Evolutionary conservation across 1,140 invertebrate genomes (phyloP), one percentile per base, ranked within the genome.

Genomic region (Lordiphosa stackelbergi): DNA sequence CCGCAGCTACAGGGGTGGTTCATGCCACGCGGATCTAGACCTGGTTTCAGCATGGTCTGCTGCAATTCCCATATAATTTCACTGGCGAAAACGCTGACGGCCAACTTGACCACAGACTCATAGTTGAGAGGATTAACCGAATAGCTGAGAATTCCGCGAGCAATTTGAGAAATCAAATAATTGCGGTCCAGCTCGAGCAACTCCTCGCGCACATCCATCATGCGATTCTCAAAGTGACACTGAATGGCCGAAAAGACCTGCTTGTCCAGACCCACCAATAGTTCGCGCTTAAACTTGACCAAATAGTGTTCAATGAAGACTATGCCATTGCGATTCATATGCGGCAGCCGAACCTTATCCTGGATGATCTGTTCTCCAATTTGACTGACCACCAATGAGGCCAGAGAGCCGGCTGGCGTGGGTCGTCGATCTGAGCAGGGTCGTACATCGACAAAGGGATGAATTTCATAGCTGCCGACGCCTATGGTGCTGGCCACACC

Each of bases 281-380:
- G 8, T 3, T 83, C 84, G 4, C 84, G 73, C 47, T 87, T 87
- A 16, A 87, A 87, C 59, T 86, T 87, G 10, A 87, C 78, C 46
- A 84, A 40, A 46, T 83, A 73, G 43, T 87, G 84, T 36, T 87
- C 85, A 5, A 87, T 83, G 34, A 84, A 87, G 4, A 87, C 68
- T 12, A 86, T 53, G 37, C 85, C 70, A 36, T 69, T 70, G 22
- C 83, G 79, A 13, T 60, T 61, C 35, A 85, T 19, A 28, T 87
- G 66, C 12, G 73, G 66, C 53, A 78, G 41, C 1, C 64, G 55
- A 8, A 64, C 52, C 37, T 72, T 71, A 13, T 75, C 65, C 49
- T 71, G 63, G 12, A 73, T 55, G 13, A 59, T 54, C 10, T 72
- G 68, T 11, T 85, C 83, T 0, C 69, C 70, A 5, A 83, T 57